These are phyloP conservation scores for Apamea epomidion DNA, from an alignment of 2,888 invertebrate genomes.

Conservation along the genomic window DNA sequence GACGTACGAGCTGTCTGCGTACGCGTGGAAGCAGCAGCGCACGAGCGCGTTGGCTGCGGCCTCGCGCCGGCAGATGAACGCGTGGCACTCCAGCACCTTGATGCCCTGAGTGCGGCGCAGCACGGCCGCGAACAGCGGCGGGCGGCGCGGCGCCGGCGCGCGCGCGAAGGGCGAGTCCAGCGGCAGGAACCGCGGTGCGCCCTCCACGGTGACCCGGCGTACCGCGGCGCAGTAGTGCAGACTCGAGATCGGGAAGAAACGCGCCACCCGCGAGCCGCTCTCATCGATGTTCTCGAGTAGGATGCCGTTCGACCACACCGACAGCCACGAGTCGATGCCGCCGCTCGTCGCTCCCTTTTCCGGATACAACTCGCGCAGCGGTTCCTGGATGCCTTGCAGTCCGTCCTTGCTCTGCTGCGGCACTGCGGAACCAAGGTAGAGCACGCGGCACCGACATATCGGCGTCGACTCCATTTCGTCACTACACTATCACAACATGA, in stretches of 20 bases:
- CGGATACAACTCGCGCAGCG: constrained; percentile 98
- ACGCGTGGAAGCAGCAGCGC: constrained; percentile 99
- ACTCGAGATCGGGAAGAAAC: constrained; percentile 98
- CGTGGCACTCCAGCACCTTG: constrained; percentile 99
- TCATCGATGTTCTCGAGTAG: constrained; percentile 98
- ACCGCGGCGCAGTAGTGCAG: constrained; percentile 99
- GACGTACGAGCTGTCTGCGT: constrained; percentile 98
- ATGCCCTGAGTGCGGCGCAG: constrained; percentile 98
- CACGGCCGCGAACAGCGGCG: constrained; percentile 99
- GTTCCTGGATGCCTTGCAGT: constrained; percentile 99
- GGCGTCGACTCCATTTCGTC: constrained; percentile 95
- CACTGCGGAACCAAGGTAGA: constrained; percentile 98
- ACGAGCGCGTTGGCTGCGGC: constrained; percentile 99
- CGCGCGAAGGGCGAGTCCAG: constrained; percentile 99
- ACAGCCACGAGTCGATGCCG: constrained; percentile 98
- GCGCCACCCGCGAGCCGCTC: constrained; percentile 97
- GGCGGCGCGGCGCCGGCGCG: constrained; percentile 97
- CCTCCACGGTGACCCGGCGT: constrained; percentile 94
- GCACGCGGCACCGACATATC: constrained; percentile 98
- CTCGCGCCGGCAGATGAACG: constrained; percentile 99
- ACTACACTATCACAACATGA: constrained; percentile 88
- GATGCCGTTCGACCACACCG: constrained; percentile 99
- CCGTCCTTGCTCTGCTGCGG: constrained; percentile 99
- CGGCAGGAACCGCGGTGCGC: constrained; percentile 96
- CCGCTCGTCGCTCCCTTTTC: constrained; percentile 97